Evolutionary conservation across 2,797 vertebrate species (phyloP), one percentile per base, ranked within the genome.

Genomic region (Sciurus vulgaris): DNA sequence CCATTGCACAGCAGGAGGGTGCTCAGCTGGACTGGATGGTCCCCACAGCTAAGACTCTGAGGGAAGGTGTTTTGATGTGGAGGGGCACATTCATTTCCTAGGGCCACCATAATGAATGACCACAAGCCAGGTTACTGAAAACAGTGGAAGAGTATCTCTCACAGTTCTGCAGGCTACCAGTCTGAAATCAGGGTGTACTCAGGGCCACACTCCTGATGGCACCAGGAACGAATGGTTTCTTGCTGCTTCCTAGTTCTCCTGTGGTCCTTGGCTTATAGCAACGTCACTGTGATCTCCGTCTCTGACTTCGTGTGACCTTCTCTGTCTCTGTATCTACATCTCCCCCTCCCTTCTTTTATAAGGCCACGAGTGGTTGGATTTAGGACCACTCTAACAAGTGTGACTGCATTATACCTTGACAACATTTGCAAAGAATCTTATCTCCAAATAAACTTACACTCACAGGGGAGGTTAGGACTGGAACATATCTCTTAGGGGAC

Each of bases 371-470:
- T 69, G 59, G 1, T 15, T 17, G 38, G 70, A 15, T 26, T 59
- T 30, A 49, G 47, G 38, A 26, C 38, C 30, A 38, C 44, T 38
- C 51, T 28, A 41, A 47, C 38, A 26, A 15, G n/a, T 6, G 20
- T 28, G 13, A 87, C 18, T 14, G 17, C 30, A 41, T 77, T 35
- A 61, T n/a, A 74, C 17, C 78, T 78, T 67, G 51, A 61, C 82
- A 65, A 28, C 1, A 35, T 65, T 22, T 63, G 51, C 10, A 67
- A 51, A 90, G 77, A 61, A 38, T 54, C 59, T 51, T 73, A 0
- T 67, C 74, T 90, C 59, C 47, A 18, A 88, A 88, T 85, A 82
- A 72, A 56, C 28, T 56, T 33, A 86, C 4, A 12, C 76, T 79
- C 44, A 56, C 38, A 15, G 0, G 44, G 49, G 74, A 47, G 44